Evolutionary conservation across 2,888 invertebrate genomes (phyloP), one percentile per base, ranked within the genome.

Genomic region (Iphiclides podalirius): DNA sequence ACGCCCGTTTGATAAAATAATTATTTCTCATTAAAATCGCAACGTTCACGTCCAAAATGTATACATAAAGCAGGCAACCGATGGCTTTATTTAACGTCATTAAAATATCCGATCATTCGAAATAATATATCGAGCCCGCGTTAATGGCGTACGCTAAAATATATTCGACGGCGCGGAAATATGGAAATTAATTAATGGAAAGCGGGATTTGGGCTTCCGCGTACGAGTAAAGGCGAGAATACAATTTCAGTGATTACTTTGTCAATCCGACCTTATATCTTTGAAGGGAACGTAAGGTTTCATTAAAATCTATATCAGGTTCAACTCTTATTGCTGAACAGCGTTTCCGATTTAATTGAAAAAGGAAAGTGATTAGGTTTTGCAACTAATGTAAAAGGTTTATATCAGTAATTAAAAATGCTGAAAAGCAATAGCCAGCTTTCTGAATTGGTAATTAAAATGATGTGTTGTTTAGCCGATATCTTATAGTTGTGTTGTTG

Each of bases 151-250:
- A 13, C 26, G 36, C 42, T 37, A 42, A 42, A 48, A 48, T 48
- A 48, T 48, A 48, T 42, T 26, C 17, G 17, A 34, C 34, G 14
- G 41, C 41, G 42, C 34, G 41, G 42, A 36, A 42, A 42, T 48
- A 42, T 48, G 47, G 40, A 42, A 42, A 48, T 42, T 48, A 48
- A 48, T 48, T 48, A 48, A 48, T 48, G 37, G 31, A 14, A 48
- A 20, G 20, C 35, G 4, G 35, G 42, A 37, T 37, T 42, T 41
- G 15, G 11, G 44, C 14, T 4, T 11, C 3, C 7, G 6, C 26
- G 11, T 13, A 4, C 13, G 8, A 1, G 26, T 14, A n/a, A n/a
- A n/a, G n/a, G n/a, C n/a, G n/a, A n/a, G 23, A 14, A 1, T 40
- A 16, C 26, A 9, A 38, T 34, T 9, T 17, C 11, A 11, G 15